Percentiles rank a stretch among this genome's conserved stretches.
These are phyloP conservation scores for Eristalis pertinax DNA, from an alignment of 2,888 invertebrate genomes.

Conservation along the genomic window DNA sequence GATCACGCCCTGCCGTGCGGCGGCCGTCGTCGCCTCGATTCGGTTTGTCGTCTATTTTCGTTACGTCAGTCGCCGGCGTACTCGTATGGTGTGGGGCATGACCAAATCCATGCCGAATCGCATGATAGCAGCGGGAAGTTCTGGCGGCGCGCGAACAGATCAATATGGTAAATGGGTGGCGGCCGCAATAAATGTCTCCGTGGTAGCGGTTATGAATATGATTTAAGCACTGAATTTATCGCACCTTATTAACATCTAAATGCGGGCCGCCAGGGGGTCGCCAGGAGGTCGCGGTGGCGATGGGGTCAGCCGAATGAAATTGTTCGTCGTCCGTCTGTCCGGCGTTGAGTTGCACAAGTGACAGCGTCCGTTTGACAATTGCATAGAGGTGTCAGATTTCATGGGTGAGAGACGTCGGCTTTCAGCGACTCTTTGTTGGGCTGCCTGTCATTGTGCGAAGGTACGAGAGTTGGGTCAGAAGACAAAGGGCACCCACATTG, in stretches of 20 bases:
- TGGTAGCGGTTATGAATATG: conserved; percentile 61
- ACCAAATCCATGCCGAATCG: conserved; percentile 42
- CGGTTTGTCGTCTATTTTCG: conserved; percentile 38
- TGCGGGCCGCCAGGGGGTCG: conserved; percentile 3
- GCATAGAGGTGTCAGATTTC: conserved; percentile 37
- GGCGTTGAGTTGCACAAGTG: conserved; percentile 15
- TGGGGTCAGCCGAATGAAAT: conserved; percentile 43
- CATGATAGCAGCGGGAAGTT: conserved; percentile 36
- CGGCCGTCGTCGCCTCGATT: conserved; percentile 27
- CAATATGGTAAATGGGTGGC: conserved; percentile 59
- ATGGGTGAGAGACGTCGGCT: not conserved
- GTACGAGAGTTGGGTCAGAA: conserved; percentile 36
- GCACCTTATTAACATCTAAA: conserved; percentile 68
- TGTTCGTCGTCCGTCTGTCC: conserved; percentile 6
- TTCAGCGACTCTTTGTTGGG: conserved; percentile 6
- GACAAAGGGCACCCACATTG: conserved; percentile 43
- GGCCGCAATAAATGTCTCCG: conserved; percentile 40
- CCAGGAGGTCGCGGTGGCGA: not conserved
- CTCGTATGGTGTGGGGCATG: conserved; percentile 38
- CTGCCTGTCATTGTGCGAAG: conserved; percentile 47
- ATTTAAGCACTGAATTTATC: conserved; percentile 52
- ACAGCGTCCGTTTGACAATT: conserved; percentile 49
- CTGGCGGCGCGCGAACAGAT: conserved; percentile 38
- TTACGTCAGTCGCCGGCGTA: conserved; percentile 52
- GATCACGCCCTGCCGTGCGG: conserved; percentile 69